Evolutionary conservation across 2,888 invertebrate species (phyloP).

Genomic region (Lithophane ornitopus): DNA sequence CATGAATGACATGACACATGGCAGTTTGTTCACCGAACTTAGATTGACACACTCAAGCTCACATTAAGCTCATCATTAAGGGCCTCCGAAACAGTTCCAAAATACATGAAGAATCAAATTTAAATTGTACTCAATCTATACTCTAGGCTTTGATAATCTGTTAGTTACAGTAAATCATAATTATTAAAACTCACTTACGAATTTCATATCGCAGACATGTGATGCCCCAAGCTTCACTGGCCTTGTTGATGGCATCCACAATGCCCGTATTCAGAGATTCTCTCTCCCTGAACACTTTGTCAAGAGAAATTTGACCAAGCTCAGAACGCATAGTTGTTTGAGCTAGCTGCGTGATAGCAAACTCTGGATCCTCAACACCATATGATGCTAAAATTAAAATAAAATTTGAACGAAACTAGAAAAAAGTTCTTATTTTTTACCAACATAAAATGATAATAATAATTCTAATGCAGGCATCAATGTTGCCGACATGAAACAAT

Average conservation of each 20-base stretch:
- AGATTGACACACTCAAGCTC: not conserved
- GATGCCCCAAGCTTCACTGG: slow-evolving; percentile 99
- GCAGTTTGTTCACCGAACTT: not conserved
- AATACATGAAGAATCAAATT: not conserved
- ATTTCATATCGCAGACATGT: slow-evolving; percentile 95
- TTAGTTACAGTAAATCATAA: not conserved
- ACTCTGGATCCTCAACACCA: slow-evolving; percentile 99
- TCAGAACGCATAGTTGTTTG: slow-evolving; percentile 99
- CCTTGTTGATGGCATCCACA: slow-evolving; percentile 99
- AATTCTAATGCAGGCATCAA: no score
- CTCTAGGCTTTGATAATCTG: not conserved
- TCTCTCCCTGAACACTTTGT: slow-evolving; percentile 98
- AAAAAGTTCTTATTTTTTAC: not conserved
- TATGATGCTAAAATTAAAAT: slow-evolving; percentile 93
- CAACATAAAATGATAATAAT: no score
- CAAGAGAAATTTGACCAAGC: slow-evolving; percentile 98
- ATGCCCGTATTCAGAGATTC: slow-evolving; percentile 98
- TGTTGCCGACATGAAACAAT: no score
- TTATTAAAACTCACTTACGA: slow-evolving; percentile 77
- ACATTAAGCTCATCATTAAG: not conserved
- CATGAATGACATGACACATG: not conserved
- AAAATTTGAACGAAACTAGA: not conserved
- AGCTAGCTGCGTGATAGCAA: slow-evolving; percentile 99
- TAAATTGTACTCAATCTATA: not conserved
- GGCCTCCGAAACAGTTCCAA: not conserved